Conservation (phyloP, 1,140 invertebrate genomes). For the Leptinotarsa undecemlineata region DNA sequence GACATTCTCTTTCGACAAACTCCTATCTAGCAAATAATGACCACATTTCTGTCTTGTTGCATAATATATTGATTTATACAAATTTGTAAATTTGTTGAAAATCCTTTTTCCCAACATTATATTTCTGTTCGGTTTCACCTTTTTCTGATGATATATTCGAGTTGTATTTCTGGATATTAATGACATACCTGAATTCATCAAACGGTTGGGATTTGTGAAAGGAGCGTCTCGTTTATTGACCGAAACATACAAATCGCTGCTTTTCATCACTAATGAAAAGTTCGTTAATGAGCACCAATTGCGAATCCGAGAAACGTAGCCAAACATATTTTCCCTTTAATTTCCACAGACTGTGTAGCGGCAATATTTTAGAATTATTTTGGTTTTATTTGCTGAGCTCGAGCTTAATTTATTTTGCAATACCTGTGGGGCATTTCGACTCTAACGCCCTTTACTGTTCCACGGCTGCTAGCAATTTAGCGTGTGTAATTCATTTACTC, state of each 20-base stretch:
- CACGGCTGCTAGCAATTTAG: constrained; percentile 4
- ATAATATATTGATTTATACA: no score
- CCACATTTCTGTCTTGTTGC: no score
- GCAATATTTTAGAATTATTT: constrained; percentile 4
- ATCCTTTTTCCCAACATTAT: no score
- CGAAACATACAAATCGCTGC: background rate
- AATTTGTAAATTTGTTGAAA: no score
- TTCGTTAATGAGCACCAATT: constrained; percentile 5
- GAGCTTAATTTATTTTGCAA: constrained; percentile 8
- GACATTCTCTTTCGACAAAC: no score
- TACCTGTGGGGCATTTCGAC: constrained; percentile 5
- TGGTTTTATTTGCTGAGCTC: constrained; percentile 7
- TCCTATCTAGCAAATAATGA: no score
- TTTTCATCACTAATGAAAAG: background rate
- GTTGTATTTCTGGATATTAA: no score
- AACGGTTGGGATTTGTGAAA: background rate
- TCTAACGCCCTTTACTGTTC: constrained; percentile 7
- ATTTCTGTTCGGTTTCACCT: no score
- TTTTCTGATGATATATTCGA: no score
- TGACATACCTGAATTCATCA: no score
- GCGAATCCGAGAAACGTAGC: constrained; percentile 1
- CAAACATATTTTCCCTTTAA: constrained; percentile 6
- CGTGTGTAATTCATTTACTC: constrained; percentile 8
- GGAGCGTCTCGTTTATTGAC: background rate
- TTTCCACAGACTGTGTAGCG: constrained; percentile 2